phyloP scores from a whole-genome alignment of 2,113 vertebrate species.

The Orthonyx spaldingii region DNA sequence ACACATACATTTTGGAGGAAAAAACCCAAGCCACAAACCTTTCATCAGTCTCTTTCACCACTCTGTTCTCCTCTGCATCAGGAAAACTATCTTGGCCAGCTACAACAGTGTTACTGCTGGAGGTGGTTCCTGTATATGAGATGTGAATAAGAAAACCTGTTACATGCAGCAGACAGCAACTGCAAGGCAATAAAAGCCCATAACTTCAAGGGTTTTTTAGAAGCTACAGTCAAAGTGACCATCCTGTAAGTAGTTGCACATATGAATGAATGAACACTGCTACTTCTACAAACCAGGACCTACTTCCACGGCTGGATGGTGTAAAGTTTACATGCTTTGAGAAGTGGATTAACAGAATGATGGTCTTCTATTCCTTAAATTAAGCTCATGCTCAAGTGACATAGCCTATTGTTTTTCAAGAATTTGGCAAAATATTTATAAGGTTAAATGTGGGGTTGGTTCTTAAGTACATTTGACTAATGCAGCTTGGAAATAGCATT shows the following conservation, averaged over 20 bases:
- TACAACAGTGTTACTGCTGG: slow-evolving; percentile 95
- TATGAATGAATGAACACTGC: not conserved
- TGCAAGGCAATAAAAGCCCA: not conserved
- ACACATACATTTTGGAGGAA: not conserved
- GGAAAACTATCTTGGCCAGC: slow-evolving; percentile 89
- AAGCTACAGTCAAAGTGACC: not conserved
- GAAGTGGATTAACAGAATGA: not conserved
- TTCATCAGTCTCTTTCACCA: slow-evolving; percentile 86
- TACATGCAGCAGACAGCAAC: not conserved
- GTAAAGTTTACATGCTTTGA: not conserved
- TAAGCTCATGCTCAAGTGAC: not conserved
- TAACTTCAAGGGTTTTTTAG: not conserved
- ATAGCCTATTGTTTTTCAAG: not conserved
- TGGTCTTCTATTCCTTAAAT: not conserved
- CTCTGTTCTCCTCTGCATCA: slow-evolving; percentile 86
- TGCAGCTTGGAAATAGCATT: not conserved
- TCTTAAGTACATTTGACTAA: not conserved
- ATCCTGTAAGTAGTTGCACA: not conserved
- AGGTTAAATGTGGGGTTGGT: not conserved
- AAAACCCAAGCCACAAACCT: slow-evolving; percentile 72
- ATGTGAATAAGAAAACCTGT: not conserved
- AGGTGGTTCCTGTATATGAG: slow-evolving; percentile 84
- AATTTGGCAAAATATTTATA: not conserved
- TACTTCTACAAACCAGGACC: not conserved
- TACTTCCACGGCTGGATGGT: not conserved